Conservation (phyloP, 2,888 invertebrate genomes). For the Drymonia ruficornis region DNA sequence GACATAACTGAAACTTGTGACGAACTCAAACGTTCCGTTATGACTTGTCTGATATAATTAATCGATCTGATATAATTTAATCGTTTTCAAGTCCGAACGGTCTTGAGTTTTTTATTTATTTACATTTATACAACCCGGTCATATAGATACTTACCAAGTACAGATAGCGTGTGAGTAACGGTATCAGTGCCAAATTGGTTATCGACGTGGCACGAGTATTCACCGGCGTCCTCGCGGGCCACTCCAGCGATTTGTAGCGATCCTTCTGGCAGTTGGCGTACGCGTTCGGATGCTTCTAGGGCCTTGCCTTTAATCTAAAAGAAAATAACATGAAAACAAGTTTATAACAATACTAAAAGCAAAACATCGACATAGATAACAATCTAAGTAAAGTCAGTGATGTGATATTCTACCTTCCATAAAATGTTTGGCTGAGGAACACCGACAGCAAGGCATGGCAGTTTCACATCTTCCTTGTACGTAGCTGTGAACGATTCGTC, state of each 20-base stretch:
- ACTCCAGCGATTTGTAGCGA: slow-evolving; percentile 96
- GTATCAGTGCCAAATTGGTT: slow-evolving; percentile 97
- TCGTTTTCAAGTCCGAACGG: too few relatives aligned
- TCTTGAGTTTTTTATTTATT: too few relatives aligned
- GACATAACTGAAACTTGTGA: too few relatives aligned
- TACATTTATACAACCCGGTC: too few relatives aligned
- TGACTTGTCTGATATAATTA: too few relatives aligned
- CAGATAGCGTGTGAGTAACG: slow-evolving; percentile 94
- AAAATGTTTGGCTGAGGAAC: slow-evolving; percentile 95
- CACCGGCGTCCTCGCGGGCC: slow-evolving; percentile 95
- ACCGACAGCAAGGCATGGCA: slow-evolving; percentile 96
- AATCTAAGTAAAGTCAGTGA: not conserved
- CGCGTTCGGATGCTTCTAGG: slow-evolving; percentile 91
- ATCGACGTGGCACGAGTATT: slow-evolving; percentile 96
- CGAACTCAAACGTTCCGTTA: too few relatives aligned
- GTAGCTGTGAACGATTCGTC: slow-evolving; percentile 96
- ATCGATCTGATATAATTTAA: too few relatives aligned
- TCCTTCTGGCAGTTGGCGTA: slow-evolving; percentile 94
- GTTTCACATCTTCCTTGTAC: slow-evolving; percentile 95
- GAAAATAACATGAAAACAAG: not conserved
- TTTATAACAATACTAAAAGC: too few relatives aligned
- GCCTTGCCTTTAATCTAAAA: slow-evolving; percentile 89
- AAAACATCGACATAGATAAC: too few relatives aligned
- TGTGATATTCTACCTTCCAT: slow-evolving; percentile 88
- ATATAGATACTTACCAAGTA: slow-evolving; percentile 90